Base-by-base conservation (phyloP, 2,113 vertebrate genomes). In the Corvus moneduloides region DNA sequence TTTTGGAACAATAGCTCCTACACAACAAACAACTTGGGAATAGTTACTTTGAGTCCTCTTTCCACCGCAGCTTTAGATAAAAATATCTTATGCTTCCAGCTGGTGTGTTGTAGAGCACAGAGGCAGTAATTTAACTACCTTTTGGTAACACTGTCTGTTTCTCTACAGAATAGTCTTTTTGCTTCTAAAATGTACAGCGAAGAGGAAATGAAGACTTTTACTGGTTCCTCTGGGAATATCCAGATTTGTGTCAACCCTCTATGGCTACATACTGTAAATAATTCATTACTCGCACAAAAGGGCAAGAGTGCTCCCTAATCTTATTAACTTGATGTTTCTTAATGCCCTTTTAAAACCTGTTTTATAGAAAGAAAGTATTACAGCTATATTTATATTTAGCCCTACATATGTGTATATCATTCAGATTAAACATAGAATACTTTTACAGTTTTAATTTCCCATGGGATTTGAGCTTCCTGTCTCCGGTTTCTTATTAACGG, bases 401-500 rank as follows among this genome's bases (percentile, higher is more conserved):
- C 58, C 79, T 64, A 61, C 30, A 76, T 63, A 83, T 17, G 24
- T 85, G 68, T 90, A 83, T 69, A 76, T 43, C 43, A 89, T 89
- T 93, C 63, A 87, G 61, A 82, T 85, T 92, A 90, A 94, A 90
- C 51, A 87, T 4, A 77, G 79, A 92, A 9, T 35, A 49, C 26
- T 92, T 83, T 66, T 30, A 80, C 59, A 84, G 23, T 52, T 80
- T 94, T 75, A 87, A 93, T 96, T 97, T 96, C 66, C 44, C 82
- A 84, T 10, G 56, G 74, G 84, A 93, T 75, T 43, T 80, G 33
- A 94, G 63, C 84, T 95, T 92, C 67, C 16, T 94, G 18, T 92
- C 90, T 94, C 64, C 3, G 3, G 44, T 95, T 97, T 97, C 48
- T 92, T 90, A 97, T 94, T 97, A 97, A 93, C 56, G 85, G 73